These are phyloP conservation scores for Euleptes europaea DNA, from an alignment of 2,113 vertebrate genomes.

Conservation along the genomic window DNA sequence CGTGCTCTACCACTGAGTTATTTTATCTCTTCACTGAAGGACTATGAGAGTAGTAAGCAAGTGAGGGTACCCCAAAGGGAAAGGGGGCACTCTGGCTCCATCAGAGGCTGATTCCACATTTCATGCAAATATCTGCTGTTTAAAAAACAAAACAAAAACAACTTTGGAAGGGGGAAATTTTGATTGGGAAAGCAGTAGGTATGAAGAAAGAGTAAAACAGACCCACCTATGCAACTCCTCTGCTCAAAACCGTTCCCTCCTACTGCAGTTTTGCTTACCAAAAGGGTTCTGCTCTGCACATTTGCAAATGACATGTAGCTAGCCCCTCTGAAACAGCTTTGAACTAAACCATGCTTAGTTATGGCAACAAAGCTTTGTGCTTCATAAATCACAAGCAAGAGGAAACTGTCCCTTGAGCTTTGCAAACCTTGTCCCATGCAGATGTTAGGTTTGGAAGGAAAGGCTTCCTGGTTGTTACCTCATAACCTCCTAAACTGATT, in stretches of 20 bases:
- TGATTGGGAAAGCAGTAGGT: not conserved
- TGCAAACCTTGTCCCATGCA: not conserved
- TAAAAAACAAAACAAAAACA: not conserved
- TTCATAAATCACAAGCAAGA: constrained; percentile 1
- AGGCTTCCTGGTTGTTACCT: not conserved
- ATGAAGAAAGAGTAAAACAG: not conserved
- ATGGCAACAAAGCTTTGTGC: not conserved
- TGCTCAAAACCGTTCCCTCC: not conserved
- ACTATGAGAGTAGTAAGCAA: not conserved
- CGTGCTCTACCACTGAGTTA: not conserved
- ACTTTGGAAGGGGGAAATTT: not conserved
- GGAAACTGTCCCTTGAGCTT: not conserved
- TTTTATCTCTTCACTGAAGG: not conserved
- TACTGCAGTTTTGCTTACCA: not conserved
- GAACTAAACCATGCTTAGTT: not conserved
- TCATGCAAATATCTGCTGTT: not conserved
- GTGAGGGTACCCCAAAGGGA: not conserved
- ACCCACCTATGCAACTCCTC: too few species aligned
- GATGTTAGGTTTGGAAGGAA: not conserved
- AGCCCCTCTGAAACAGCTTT: not conserved
- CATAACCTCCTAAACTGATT: not conserved
- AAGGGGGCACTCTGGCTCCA: not conserved
- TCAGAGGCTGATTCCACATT: not conserved
- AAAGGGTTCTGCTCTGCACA: not conserved
- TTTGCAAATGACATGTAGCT: not conserved